Base-by-base conservation (phyloP, 2,888 invertebrate species). In the Melieria crassipennis region DNA sequence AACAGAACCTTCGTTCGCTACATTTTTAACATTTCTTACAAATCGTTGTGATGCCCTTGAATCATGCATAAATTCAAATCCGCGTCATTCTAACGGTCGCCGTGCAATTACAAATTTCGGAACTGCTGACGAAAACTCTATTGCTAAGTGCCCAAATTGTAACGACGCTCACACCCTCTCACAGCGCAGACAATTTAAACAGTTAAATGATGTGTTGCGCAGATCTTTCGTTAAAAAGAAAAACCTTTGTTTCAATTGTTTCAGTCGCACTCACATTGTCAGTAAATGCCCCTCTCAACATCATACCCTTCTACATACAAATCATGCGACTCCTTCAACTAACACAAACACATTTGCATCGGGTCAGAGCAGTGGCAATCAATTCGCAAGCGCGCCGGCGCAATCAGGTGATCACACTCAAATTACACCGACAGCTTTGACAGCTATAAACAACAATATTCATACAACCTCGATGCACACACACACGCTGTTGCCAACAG, bases 1-100 rank as follows among this genome's bases (percentile, higher is more conserved):
- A 10, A 63, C 56, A 9, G 66, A 63, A 48, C 65, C 55, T 11
- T 43, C 69, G 3, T 65, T 75, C 13, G 48, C 68, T 0, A 45
- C 65, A 10, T 72, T 75, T 50, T 50, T 70, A 6, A 52, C 11
- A 11, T 69, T 75, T 60, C 55, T 75, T n/a, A 68, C 70, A 16
- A 61, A 46, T 7, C 69, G 71, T 4, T 73, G 71, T 30, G 70
- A 73, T 58, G 57, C 70, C 7, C 47, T 73, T 4, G 75, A 72
- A 56, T 58, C 57, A 5, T 69, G 68, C 52, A 65, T 4, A 48
- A 43, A 56, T 50, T 9, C 69, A 56, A 46, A 9, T 64, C 42
- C 50, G 10, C n/a, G 46, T 16, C 5, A 16, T 30, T 56, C 63
- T 48, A 30, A 11, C 67, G 10, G 9, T 52, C 13, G 50, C 52